Evolutionary conservation across 2,888 invertebrate genomes (phyloP).

Genomic region (Drosophila anomelani): DNA sequence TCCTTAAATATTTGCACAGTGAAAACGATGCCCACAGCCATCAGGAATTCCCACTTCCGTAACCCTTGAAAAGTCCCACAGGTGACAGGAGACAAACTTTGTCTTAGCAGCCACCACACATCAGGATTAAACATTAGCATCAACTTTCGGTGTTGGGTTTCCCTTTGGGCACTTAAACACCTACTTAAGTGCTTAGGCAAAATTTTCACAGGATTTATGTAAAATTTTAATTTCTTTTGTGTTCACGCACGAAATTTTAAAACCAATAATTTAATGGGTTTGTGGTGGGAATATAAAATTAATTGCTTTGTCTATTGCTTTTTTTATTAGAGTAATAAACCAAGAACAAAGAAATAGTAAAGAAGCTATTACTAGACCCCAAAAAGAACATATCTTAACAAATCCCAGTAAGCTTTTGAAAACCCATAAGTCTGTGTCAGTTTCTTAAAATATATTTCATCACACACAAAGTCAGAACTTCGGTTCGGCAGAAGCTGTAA

Average conservation of each 20-base stretch:
- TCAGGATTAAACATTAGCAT: constrained; percentile 38
- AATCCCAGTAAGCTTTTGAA: constrained; percentile 7
- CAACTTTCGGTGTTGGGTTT: constrained; percentile 26
- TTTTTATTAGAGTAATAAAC: not conserved
- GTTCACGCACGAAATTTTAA: constrained; percentile 10
- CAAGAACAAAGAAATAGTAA: not conserved
- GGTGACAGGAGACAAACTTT: constrained; percentile 41
- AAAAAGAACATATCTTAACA: constrained; percentile 2
- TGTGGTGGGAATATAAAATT: no score
- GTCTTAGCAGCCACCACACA: constrained; percentile 39
- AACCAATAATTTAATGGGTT: not conserved
- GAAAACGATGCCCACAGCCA: constrained; percentile 28
- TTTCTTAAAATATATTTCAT: not conserved
- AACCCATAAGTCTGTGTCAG: not conserved
- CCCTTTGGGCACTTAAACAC: constrained; percentile 56
- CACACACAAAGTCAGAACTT: not conserved
- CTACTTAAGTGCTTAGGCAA: constrained; percentile 56
- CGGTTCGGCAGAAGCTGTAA: not conserved
- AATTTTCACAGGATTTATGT: constrained; percentile 43
- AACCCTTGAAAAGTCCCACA: constrained; percentile 30
- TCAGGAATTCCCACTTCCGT: not conserved
- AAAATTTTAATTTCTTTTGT: constrained; percentile 53
- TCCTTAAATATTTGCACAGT: constrained; percentile 61
- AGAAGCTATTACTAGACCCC: constrained; percentile 25
- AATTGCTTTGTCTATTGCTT: not conserved